Percentiles rank a stretch among this genome's conserved stretches.
phyloP scores from a whole-genome alignment of 2,797 vertebrate species.

The Sorex maritimensis region DNA sequence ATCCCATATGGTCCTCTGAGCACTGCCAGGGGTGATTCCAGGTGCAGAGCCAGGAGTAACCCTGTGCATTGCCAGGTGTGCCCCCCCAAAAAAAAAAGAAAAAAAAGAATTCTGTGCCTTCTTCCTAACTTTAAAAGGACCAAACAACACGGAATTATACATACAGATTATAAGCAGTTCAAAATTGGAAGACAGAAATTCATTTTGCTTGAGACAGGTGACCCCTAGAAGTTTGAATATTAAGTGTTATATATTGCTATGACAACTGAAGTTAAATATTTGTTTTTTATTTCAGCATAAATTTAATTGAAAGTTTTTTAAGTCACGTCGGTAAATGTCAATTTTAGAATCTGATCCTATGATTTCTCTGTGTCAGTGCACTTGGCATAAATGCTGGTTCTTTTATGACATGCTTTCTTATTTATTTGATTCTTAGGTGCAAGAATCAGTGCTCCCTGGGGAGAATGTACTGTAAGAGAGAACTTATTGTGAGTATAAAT shows the following conservation, averaged over 20 bases:
- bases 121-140: neutral
- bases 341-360: constrained; percentile 17
- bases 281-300: constrained; percentile 39
- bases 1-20: no score
- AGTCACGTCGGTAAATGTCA: neutral
- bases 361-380: neutral
- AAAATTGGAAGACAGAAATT: neutral
- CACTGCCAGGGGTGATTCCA: no score
- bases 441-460: constrained; percentile 9
- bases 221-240: neutral
- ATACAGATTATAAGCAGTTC: constrained; percentile 3
- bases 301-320: constrained; percentile 21
- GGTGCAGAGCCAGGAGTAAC: no score
- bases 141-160: neutral
- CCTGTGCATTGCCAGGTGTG: no score
- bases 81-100: no score
- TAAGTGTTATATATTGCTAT: neutral
- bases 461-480: neutral
- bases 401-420: neutral
- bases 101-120: neutral
- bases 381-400: neutral
- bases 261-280: constrained; percentile 1
- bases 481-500: neutral
- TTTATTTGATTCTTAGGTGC: constrained; percentile 4
- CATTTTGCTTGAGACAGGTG: neutral